phyloP scores from a whole-genome alignment of 2,797 vertebrate genomes.

The Danio jaintianensis region DNA sequence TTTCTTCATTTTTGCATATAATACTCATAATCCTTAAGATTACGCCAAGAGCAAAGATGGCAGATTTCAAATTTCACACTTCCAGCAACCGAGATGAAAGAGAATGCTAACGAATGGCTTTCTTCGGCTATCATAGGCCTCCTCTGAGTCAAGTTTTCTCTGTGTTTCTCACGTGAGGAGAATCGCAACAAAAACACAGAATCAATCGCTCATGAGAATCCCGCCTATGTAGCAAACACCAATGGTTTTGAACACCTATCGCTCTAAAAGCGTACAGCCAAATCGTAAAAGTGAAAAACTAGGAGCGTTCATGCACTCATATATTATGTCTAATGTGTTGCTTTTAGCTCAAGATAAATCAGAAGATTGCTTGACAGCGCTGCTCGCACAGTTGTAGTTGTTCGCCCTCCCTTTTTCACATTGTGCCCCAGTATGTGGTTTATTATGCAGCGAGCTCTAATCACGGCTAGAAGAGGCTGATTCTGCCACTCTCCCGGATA shows the following conservation, averaged over 20 bases:
- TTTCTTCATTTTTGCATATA: neutral
- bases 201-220: neutral
- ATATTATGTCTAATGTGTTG: neutral
- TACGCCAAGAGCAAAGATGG: neutral
- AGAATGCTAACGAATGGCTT: neutral
- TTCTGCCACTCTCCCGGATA: conserved; percentile 14
- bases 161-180: neutral
- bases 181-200: neutral
- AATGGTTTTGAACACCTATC: conserved; percentile 2
- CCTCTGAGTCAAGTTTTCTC: neutral
- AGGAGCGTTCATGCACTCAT: neutral
- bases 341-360: conserved; percentile 38
- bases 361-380: conserved; percentile 24
- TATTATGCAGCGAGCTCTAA: conserved; percentile 43
- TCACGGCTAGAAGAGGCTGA: conserved; percentile 33
- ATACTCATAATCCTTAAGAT: neutral
- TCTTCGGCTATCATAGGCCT: neutral
- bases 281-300: neutral
- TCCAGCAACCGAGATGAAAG: neutral
- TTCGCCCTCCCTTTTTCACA: conserved; percentile 28
- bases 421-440: conserved; percentile 41
- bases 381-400: conserved; percentile 25
- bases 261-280: neutral
- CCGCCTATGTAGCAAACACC: conserved; percentile 9
- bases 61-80: neutral